phyloP scores from a whole-genome alignment of 2,113 vertebrate species.

The Carassius gibelio region DNA sequence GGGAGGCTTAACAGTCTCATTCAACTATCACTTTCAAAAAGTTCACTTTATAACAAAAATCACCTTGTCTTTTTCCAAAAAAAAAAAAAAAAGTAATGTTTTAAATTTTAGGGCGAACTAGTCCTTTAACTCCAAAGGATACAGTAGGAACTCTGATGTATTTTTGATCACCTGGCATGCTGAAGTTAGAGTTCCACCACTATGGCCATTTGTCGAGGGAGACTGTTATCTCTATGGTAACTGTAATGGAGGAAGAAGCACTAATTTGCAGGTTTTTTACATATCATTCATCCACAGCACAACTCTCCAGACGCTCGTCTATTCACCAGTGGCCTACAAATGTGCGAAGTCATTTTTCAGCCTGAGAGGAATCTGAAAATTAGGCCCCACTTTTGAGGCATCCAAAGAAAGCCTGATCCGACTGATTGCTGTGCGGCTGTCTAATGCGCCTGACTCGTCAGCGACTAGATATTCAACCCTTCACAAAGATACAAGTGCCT shows the following conservation, averaged over 20 bases:
- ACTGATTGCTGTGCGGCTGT: slow-evolving; percentile 39
- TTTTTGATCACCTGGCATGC: slow-evolving; percentile 49
- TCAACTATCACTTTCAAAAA: neutral
- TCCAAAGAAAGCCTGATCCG: slow-evolving; percentile 42
- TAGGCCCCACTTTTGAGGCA: slow-evolving; percentile 38
- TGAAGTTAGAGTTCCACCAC: slow-evolving; percentile 11
- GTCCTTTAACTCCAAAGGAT: slow-evolving; percentile 30
- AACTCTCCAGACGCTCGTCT: neutral
- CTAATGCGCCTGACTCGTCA: slow-evolving; percentile 46
- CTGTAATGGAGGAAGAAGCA: slow-evolving; percentile 4
- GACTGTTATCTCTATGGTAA: slow-evolving; percentile 59
- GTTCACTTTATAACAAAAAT: neutral
- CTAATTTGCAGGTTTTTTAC: slow-evolving; percentile 26
- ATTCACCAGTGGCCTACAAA: slow-evolving; percentile 17
- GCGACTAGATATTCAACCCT: slow-evolving; percentile 34
- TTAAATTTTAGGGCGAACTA: neutral
- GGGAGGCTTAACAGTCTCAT: neutral
- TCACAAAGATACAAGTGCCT: slow-evolving; percentile 32
- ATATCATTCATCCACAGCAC: slow-evolving; percentile 9
- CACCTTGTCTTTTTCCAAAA: neutral
- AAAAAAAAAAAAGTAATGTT: neutral
- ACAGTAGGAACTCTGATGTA: slow-evolving; percentile 51
- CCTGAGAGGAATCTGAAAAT: slow-evolving; percentile 38
- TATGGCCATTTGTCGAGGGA: slow-evolving; percentile 27
- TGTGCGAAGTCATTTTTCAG: slow-evolving; percentile 9